phyloP scores from a whole-genome alignment of 1,140 invertebrate species.

The Cotesia vestalis region DNA sequence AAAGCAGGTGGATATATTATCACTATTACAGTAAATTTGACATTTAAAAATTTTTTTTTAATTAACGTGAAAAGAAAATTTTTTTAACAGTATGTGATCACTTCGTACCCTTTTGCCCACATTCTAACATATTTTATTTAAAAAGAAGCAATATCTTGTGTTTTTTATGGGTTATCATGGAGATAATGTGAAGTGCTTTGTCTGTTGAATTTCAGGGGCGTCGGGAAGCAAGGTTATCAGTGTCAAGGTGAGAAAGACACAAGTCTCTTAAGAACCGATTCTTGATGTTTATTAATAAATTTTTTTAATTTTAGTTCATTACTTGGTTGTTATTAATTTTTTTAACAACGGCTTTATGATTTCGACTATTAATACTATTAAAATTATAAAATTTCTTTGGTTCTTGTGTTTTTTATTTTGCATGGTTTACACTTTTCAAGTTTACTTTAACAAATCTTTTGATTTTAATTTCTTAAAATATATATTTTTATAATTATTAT shows the following conservation, averaged over 20 bases:
- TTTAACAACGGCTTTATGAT: slow-evolving; percentile 20
- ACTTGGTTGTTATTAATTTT: slow-evolving; percentile 46
- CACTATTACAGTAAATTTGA: too few species aligned
- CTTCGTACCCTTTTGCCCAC: too few species aligned
- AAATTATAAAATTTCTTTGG: slow-evolving; percentile 23
- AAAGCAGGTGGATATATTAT: too few species aligned
- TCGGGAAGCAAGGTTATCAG: slow-evolving; percentile 99
- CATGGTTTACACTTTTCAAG: background rate
- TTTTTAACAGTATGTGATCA: too few species aligned
- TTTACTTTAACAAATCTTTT: background rate
- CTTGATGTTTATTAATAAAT: slow-evolving; percentile 52
- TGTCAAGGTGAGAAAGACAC: slow-evolving; percentile 92
- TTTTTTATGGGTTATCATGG: slow-evolving; percentile 58
- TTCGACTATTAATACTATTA: slow-evolving; percentile 7
- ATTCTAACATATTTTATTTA: background rate
- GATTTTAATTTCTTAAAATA: slow-evolving; percentile 5
- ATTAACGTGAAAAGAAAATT: too few species aligned
- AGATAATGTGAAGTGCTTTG: slow-evolving; percentile 66
- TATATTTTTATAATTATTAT: slow-evolving; percentile 17
- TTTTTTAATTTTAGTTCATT: slow-evolving; percentile 49
- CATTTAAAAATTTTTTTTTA: too few species aligned
- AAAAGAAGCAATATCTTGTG: slow-evolving; percentile 41
- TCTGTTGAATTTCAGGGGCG: slow-evolving; percentile 86
- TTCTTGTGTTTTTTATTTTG: slow-evolving; percentile 34
- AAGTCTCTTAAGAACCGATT: slow-evolving; percentile 66